Evolutionary conservation across 1,140 invertebrate species (phyloP).

Genomic region (Brevipalpus yothersi): DNA sequence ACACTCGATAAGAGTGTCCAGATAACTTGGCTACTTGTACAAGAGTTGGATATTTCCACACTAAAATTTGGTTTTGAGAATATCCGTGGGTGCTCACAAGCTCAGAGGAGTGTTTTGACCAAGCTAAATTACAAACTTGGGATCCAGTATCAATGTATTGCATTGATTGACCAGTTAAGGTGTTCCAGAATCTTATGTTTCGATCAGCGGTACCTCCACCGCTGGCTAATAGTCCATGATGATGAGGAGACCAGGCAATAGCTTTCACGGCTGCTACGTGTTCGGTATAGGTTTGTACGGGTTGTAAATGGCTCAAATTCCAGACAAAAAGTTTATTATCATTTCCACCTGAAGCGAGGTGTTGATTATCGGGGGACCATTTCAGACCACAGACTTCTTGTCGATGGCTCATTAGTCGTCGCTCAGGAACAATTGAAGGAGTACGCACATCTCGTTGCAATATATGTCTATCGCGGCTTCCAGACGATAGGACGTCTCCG

Average conservation of each 20-base stretch:
- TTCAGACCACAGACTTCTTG: constrained; percentile 96
- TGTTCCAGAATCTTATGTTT: constrained; percentile 98
- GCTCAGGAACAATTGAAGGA: constrained; percentile 44
- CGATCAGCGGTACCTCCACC: constrained; percentile 95
- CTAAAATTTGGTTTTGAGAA: constrained; percentile 95
- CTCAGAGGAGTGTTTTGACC: constrained; percentile 96
- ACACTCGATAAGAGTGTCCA: constrained; percentile 85
- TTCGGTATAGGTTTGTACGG: constrained; percentile 87
- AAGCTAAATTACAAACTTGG: constrained; percentile 92
- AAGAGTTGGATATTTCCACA: constrained; percentile 97
- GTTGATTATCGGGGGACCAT: constrained; percentile 97
- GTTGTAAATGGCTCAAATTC: constrained; percentile 66
- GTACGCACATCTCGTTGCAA: constrained; percentile 80
- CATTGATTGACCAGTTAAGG: constrained; percentile 93
- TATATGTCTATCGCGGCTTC: constrained; percentile 78
- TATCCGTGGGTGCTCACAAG: constrained; percentile 97
- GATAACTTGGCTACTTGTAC: constrained; percentile 93
- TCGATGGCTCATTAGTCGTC: constrained; percentile 62
- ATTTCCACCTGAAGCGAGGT: constrained; percentile 92
- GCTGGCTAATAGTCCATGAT: constrained; percentile 86
- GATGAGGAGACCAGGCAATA: constrained; percentile 98
- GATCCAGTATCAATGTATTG: constrained; percentile 97
- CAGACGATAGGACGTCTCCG: constrained; percentile 83
- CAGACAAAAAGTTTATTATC: constrained; percentile 96
- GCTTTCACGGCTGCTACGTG: constrained; percentile 96